Evolutionary conservation across 1,140 invertebrate species (phyloP), one percentile per base, ranked within the genome.

Genomic region (Leguminivora glycinivorella): DNA sequence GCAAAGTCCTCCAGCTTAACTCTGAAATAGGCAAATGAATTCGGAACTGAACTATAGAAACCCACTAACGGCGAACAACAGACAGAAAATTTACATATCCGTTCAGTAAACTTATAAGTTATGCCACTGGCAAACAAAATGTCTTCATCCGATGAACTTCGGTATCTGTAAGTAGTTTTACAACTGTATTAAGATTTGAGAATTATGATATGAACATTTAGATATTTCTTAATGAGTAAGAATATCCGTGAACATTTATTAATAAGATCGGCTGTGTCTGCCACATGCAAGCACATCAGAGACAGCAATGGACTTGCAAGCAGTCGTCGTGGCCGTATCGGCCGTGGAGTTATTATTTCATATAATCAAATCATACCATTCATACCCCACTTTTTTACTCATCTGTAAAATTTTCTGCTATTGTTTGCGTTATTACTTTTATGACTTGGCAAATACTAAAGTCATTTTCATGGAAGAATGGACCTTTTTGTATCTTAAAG

Each of bases 171-270:
- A 52, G 19, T 52, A 52, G 47, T 52, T 52, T 52, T 52, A 52
- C 47, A 47, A 47, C 43, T 47, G 17, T 2, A 19, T 52, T 52
- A 22, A 52, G 47, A 22, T 22, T 52, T 52, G 19, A 22, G 19
- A 52, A 52, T 22, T 52, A 52, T 10, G 1, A 31, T 40, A 40
- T 19, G 17, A 19, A 52, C 0, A 7, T 7, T 52, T 4, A 22
- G 19, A 52, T 22, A 0, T n/a, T 43, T 0, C 17, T 47, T n/a
- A 17, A 38, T 38, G n/a, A n/a, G n/a, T n/a, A n/a, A n/a, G n/a
- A n/a, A n/a, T n/a, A n/a, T n/a, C n/a, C 9, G 38, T 58, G 19
- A 73, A 75, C 14, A 73, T 80, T 76, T 77, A 63, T 12, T 72
- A 25, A 66, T 56, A 70, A 9, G 25, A 60, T 43, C 60, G 5